Percentiles rank a stretch among this genome's conserved stretches.
phyloP scores from a whole-genome alignment of 2,113 vertebrate genomes.

The Typhlomys cinereus region DNA sequence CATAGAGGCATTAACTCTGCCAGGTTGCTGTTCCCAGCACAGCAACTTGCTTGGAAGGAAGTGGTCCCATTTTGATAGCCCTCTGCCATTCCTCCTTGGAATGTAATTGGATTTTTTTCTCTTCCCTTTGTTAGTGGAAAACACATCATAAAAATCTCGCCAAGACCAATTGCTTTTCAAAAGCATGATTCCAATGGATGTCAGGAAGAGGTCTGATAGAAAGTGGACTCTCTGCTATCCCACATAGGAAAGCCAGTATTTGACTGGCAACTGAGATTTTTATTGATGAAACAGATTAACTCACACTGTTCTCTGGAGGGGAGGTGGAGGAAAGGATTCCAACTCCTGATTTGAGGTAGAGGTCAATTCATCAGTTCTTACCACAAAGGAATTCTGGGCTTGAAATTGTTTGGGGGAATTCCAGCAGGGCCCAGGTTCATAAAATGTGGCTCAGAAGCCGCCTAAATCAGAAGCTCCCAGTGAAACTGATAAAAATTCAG shows the following conservation, averaged over 20 bases:
- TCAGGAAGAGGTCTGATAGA: slow-evolving; percentile 52
- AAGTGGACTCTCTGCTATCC: slow-evolving; percentile 45
- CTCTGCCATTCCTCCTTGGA: slow-evolving; percentile 76
- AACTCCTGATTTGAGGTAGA: not conserved
- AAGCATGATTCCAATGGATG: slow-evolving; percentile 55
- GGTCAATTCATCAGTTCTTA: slow-evolving; percentile 5
- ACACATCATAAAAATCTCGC: slow-evolving; percentile 79
- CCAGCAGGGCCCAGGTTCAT: slow-evolving; percentile 27
- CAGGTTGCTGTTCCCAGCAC: slow-evolving; percentile 66
- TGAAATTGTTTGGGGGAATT: not conserved
- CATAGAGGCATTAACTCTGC: slow-evolving; percentile 70
- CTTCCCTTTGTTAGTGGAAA: slow-evolving; percentile 82
- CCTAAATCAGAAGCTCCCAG: not conserved
- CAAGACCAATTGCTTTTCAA: slow-evolving; percentile 68
- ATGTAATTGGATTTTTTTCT: slow-evolving; percentile 83
- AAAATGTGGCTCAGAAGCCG: not conserved
- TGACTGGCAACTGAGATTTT: slow-evolving; percentile 66
- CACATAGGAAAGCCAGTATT: slow-evolving; percentile 61
- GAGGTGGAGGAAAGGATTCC: not conserved
- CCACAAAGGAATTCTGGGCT: not conserved
- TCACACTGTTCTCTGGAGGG: not conserved
- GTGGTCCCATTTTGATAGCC: slow-evolving; percentile 76
- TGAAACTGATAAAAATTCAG: not conserved
- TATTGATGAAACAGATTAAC: slow-evolving; percentile 68
- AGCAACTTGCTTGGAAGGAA: slow-evolving; percentile 74